These are phyloP conservation scores for Tetranychus piercei DNA, from an alignment of 2,888 invertebrate species.

Conservation along the genomic window DNA sequence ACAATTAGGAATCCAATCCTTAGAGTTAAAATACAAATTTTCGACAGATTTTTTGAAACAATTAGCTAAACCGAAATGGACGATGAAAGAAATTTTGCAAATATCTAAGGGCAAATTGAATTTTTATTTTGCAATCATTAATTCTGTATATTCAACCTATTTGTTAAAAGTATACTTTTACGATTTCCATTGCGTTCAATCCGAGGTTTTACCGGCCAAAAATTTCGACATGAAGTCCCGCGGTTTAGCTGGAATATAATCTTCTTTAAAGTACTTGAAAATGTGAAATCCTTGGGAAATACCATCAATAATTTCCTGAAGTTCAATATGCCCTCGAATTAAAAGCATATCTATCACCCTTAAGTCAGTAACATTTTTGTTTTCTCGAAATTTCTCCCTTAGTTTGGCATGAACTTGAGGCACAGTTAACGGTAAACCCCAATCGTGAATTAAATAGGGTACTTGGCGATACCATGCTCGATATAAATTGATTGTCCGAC, in stretches of 20 bases:
- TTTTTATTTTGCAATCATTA: too few species aligned
- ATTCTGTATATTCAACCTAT: too few species aligned
- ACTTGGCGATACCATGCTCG: conserved; percentile 85
- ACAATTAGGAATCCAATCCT: too few species aligned
- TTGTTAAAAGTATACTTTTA: too few species aligned
- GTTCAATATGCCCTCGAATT: conserved; percentile 87
- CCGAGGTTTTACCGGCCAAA: conserved; percentile 40
- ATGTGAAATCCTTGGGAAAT: conserved; percentile 80
- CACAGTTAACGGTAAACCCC: conserved; percentile 33
- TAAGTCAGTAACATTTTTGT: conserved; percentile 60
- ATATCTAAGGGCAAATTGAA: too few species aligned
- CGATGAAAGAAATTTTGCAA: too few species aligned
- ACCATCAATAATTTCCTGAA: conserved; percentile 60
- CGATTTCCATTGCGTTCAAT: not conserved
- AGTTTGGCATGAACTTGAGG: conserved; percentile 51
- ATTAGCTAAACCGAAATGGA: too few species aligned
- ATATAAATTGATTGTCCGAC: conserved; percentile 66
- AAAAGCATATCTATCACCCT: conserved; percentile 77
- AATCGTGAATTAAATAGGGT: conserved; percentile 58
- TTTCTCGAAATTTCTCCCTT: conserved; percentile 54
- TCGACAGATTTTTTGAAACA: too few species aligned
- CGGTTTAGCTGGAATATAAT: conserved; percentile 52
- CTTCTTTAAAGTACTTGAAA: conserved; percentile 70
- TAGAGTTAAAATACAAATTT: too few species aligned
- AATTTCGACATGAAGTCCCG: conserved; percentile 82